These are phyloP conservation scores for Electrophaes corylata DNA, from an alignment of 2,888 invertebrate species.

Conservation along the genomic window DNA sequence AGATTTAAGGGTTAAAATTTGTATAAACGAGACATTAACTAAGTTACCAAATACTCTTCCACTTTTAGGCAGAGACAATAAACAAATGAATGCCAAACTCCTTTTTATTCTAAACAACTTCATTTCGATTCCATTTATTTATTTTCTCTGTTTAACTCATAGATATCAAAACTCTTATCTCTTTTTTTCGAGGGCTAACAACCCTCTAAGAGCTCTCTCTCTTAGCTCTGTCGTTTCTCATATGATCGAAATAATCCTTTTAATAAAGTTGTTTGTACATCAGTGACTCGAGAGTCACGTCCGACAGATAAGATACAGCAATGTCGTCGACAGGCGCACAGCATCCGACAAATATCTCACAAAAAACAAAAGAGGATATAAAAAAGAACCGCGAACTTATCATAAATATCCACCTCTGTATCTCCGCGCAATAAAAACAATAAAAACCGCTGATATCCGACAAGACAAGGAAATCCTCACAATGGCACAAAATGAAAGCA, in stretches of 20 bases:
- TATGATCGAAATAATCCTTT: constrained; percentile 25
- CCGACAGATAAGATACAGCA: constrained; percentile 44
- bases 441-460: constrained; percentile 51
- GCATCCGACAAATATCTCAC: constrained; percentile 52
- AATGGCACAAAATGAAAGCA: constrained; percentile 73
- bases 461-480: constrained; percentile 66
- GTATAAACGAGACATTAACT: too few relatives aligned
- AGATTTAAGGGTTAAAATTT: not conserved
- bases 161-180: too few relatives aligned
- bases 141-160: too few relatives aligned
- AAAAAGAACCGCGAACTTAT: constrained; percentile 54
- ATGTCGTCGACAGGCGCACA: constrained; percentile 46
- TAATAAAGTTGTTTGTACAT: constrained; percentile 38
- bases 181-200: too few relatives aligned
- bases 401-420: constrained; percentile 58
- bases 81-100: not conserved
- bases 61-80: too few relatives aligned
- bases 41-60: too few relatives aligned
- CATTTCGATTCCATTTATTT: too few relatives aligned
- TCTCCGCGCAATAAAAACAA: constrained; percentile 56
- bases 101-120: too few relatives aligned
- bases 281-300: constrained; percentile 50
- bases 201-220: not conserved
- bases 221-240: constrained; percentile 17
- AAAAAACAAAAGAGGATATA: constrained; percentile 51